These are phyloP conservation scores for Automeris io DNA, from an alignment of 2,888 invertebrate species.

Conservation along the genomic window DNA sequence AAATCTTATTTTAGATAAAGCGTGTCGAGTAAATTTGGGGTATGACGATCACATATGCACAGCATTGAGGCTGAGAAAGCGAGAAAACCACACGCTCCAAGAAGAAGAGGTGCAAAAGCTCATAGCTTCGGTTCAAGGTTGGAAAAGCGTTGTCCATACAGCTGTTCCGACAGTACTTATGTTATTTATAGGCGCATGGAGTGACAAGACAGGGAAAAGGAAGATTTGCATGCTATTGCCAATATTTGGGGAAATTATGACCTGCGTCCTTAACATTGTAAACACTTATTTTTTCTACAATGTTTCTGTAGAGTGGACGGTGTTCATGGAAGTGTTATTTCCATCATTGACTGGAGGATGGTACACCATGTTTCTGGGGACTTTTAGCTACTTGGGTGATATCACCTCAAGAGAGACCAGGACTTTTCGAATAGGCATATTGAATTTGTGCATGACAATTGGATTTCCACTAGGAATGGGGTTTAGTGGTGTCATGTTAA, in stretches of 20 bases:
- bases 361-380: slow-evolving; percentile 75
- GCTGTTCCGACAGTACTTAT: slow-evolving; percentile 72
- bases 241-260: slow-evolving; percentile 72
- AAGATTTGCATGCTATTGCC: slow-evolving; percentile 79
- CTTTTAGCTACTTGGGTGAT: slow-evolving; percentile 79
- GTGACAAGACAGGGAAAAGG: slow-evolving; percentile 75
- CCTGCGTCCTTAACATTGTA: slow-evolving; percentile 64
- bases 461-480: slow-evolving; percentile 70
- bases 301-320: slow-evolving; percentile 71
- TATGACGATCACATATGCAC: slow-evolving; percentile 84
- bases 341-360: slow-evolving; percentile 74
- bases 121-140: slow-evolving; percentile 72
- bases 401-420: slow-evolving; percentile 74
- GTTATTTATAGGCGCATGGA: slow-evolving; percentile 80
- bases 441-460: slow-evolving; percentile 64
- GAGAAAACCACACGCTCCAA: slow-evolving; percentile 80
- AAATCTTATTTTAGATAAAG: slow-evolving; percentile 90
- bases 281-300: slow-evolving; percentile 76
- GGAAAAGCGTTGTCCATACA: slow-evolving; percentile 75
- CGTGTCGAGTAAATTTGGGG: slow-evolving; percentile 86
- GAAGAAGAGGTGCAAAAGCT: slow-evolving; percentile 80
- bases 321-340: slow-evolving; percentile 71
- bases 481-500: slow-evolving; percentile 56
- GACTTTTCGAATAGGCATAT: slow-evolving; percentile 77
- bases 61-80: slow-evolving; percentile 82